phyloP scores from a whole-genome alignment of 1,140 invertebrate genomes.

The Heliothis virescens region DNA sequence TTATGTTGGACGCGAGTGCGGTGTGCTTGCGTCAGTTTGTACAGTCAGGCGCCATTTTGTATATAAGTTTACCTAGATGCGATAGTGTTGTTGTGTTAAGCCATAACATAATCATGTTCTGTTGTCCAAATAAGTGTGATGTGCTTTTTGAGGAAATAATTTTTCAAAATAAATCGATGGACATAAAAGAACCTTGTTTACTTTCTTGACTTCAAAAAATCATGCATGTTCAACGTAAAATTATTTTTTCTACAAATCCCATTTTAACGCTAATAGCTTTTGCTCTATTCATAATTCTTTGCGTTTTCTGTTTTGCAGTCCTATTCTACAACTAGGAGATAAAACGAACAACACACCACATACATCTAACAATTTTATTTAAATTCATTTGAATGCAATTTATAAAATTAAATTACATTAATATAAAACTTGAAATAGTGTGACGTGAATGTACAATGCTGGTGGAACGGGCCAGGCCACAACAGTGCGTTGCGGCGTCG shows the following conservation, averaged over 20 bases:
- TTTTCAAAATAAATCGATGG: conserved; percentile 72
- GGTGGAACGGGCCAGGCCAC: too few species aligned
- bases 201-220: neutral
- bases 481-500: too few species aligned
- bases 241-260: too few species aligned
- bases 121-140: conserved; percentile 47
- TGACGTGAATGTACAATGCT: too few species aligned
- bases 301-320: too few species aligned
- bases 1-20: neutral
- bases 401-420: conserved; percentile 31
- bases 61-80: conserved; percentile 40
- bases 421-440: conserved; percentile 1
- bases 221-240: too few species aligned
- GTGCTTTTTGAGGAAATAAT: conserved; percentile 66
- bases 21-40: neutral
- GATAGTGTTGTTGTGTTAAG: conserved; percentile 46
- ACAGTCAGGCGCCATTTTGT: conserved; percentile 13
- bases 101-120: conserved; percentile 50
- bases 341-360: neutral
- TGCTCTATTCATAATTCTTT: neutral
- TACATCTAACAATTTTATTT: conserved; percentile 10
- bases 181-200: conserved; percentile 47
- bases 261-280: too few species aligned
- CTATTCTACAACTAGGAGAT: neutral
- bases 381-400: conserved; percentile 38